phyloP scores from a whole-genome alignment of 2,113 vertebrate genomes.

The Coregonus clupeaformis region DNA sequence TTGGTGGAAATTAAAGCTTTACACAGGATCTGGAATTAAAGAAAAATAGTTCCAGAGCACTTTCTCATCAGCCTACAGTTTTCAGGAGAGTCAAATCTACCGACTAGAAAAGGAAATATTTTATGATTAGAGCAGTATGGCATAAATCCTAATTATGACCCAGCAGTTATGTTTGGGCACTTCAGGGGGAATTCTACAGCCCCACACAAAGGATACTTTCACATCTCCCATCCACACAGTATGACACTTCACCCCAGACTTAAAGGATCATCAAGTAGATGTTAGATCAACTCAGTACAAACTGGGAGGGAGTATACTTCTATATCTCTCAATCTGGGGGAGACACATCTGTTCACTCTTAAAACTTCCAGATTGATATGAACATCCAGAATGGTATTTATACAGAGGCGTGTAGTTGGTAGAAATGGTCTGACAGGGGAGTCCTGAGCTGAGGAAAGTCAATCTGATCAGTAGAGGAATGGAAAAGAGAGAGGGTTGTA shows the following conservation, averaged over 20 bases:
- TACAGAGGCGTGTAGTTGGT: slow-evolving; percentile 47
- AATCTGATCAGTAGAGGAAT: slow-evolving; percentile 48
- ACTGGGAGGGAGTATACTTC: slow-evolving; percentile 22
- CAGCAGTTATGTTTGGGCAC: too few relatives aligned
- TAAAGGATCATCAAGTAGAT: not conserved
- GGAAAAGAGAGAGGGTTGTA: slow-evolving; percentile 35
- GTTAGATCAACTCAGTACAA: slow-evolving; percentile 21
- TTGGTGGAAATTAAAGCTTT: slow-evolving; percentile 19
- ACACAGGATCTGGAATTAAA: not conserved
- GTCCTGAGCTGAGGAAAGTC: slow-evolving; percentile 11
- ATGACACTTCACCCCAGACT: slow-evolving; percentile 4
- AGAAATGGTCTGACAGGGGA: slow-evolving; percentile 48
- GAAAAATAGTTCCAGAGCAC: not conserved
- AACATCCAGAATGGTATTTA: slow-evolving; percentile 48
- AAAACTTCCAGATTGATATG: slow-evolving; percentile 42
- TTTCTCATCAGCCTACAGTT: not conserved
- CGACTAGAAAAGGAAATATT: not conserved
- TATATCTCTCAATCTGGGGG: slow-evolving; percentile 31
- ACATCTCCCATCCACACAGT: not conserved
- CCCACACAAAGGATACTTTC: not conserved
- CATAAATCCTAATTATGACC: too few relatives aligned
- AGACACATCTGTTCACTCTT: slow-evolving; percentile 73
- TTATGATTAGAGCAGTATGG: not conserved
- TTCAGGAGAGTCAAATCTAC: not conserved
- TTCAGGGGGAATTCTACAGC: not conserved